Evolutionary conservation across 2,797 vertebrate species (phyloP), one percentile per base, ranked within the genome.

Genomic region (Tenualosa ilisha): DNA sequence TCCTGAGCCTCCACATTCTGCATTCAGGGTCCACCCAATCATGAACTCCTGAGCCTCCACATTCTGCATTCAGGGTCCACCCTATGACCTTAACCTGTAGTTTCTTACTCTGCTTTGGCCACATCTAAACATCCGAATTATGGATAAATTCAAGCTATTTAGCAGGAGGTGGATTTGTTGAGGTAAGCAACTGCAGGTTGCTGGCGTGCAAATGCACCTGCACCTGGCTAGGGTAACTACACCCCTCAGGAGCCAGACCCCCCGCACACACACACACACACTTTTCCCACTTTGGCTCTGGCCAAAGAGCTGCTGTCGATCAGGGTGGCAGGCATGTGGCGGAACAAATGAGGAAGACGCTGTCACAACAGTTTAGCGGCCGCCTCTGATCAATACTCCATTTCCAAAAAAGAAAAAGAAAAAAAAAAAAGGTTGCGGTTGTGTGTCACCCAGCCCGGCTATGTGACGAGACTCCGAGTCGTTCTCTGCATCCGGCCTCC

Each of bases 331-430:
- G 31, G 12, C 68, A 85, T 81, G 79, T 85, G 86, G 88, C 85
- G 46, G 87, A 90, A 83, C 86, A 88, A 87, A 88, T 83, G 59
- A 84, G 9, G 86, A 82, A 84, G 79, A 81, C 81, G 43, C 84
- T 88, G 86, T 88, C 86, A 86, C 83, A 87, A 86, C 50, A 84
- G 84, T 88, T 86, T 87, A 86, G 79, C 82, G 13, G 51, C 51
- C 82, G 79, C 79, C 83, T 86, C 87, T 85, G 87, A 89, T 89
- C 88, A 88, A 88, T 89, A 88, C 85, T 88, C 86, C 85, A 85
- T 88, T 90, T 88, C 68, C 81, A 85, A 75, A 75, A 75, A 75
- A 8, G 11, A 56, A 82, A 46, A 51, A 51, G 9, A 85, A 75
- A 75, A 43, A 43, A 8, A 56, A 56, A 1, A 54, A 17, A 54